Base-by-base conservation (phyloP, 2,888 invertebrate genomes). In the Micoletzkya japonica region DNA sequence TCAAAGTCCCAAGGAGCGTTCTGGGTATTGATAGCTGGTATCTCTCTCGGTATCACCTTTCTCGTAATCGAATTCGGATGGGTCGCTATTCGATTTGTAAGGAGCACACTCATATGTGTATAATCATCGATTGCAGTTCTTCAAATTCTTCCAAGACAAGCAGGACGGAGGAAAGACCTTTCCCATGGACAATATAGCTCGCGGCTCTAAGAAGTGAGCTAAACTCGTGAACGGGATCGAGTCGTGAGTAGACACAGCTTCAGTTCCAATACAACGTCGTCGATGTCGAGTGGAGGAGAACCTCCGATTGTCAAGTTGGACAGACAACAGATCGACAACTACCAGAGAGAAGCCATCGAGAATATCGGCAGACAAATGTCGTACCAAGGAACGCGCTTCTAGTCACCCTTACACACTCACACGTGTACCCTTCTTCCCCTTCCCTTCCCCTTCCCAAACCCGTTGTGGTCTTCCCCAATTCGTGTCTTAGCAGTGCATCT, bases 1-100 rank as follows among this genome's bases (percentile, higher is more conserved):
- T 74, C 73, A 59, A 64, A 76, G 64, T 77, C 82, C 0, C 82
- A 82, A 70, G 82, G 82, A n/a, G 82, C 81, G 10, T 82, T 82
- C 64, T 82, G 81, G 81, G 73, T 82, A 0, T 71, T 81, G 20
- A 37, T 80, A 6, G 75, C 72, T 7, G 82, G 82, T 7, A 63
- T 76, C 4, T 72, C 52, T 2, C 14, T 78, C 10, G 76, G 75
- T 3, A 14, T 72, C 26, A 36, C 59, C 20, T 26, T 77, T 1
- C 72, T 78, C 32, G n/a, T 69, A 14, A 52, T 71, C 10, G 77
- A 77, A 28, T 72, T 72, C 50, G 30, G 73, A 0, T 54, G 14
- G 54, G 28, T n/a, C 6, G 64, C 44, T 2, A 63, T 63, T n/a
- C n/a, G n/a, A n/a, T n/a, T n/a, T n/a, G n/a, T n/a, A n/a, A n/a